Evolutionary conservation across 2,888 invertebrate genomes (phyloP).

Genomic region (Capitulum mitella): DNA sequence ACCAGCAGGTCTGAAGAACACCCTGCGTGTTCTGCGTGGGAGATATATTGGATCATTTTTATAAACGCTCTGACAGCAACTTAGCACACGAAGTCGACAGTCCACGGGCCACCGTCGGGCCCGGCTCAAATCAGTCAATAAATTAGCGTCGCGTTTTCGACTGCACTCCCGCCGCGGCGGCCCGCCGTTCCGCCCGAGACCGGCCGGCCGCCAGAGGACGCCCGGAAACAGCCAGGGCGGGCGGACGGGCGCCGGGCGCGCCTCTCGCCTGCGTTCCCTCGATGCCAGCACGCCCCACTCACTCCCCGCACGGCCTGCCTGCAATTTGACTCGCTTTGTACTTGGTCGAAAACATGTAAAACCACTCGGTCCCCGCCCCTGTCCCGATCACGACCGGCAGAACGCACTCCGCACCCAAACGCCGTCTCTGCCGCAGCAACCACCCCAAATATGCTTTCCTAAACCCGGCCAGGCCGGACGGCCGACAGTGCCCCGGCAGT

Average conservation of each 20-base stretch:
- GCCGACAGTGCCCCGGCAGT: background rate
- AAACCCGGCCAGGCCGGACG: background rate
- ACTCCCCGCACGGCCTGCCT: background rate
- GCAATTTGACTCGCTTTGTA: constrained; percentile 12
- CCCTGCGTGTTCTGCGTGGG: background rate
- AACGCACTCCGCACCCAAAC: too few relatives aligned
- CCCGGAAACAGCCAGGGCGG: too few relatives aligned
- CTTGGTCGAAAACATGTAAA: constrained; percentile 17
- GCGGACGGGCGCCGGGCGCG: too few relatives aligned
- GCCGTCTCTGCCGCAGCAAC: background rate
- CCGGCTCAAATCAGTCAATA: background rate
- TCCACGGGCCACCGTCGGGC: background rate
- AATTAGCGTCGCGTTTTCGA: background rate
- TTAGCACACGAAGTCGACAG: background rate
- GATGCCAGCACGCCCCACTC: background rate
- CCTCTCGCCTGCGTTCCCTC: too few relatives aligned
- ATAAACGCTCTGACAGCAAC: constrained; percentile 21
- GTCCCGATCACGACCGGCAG: too few relatives aligned
- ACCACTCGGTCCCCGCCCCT: too few relatives aligned
- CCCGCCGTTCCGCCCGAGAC: background rate
- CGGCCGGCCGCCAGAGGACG: too few relatives aligned
- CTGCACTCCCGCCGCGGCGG: too few relatives aligned
- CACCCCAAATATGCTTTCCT: background rate
- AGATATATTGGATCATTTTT: constrained; percentile 18
- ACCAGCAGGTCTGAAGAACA: too few relatives aligned